Base-by-base conservation (phyloP, 2,888 invertebrate species). In the Caenorhabditis macrosperma region DNA sequence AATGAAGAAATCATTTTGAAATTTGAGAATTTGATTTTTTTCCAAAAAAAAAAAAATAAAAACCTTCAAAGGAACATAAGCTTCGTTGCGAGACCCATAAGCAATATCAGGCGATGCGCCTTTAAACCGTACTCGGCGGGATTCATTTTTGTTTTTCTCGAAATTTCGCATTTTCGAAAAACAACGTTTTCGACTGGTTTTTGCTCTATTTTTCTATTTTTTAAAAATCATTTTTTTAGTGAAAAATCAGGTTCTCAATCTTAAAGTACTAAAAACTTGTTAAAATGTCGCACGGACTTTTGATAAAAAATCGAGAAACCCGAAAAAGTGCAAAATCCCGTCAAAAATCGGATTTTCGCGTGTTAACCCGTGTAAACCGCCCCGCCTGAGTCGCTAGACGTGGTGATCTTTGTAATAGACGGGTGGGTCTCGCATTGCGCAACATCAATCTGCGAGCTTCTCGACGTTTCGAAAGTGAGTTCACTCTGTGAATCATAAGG, bases 51-150 rank as follows among this genome's bases (percentile, higher is more conserved):
- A n/a, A n/a, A 17, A 57, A 57, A 17, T 33, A 33, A 33, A 33
- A 33, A 33, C 33, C 33, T 33, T 33, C n/a, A 59, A 59, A 26
- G 15, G 24, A 38, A 1, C 12, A 26, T 26, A 10, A 5, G 33
- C 33, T 59, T 63, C 61, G 48, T 63, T 17, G 46, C 48, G 50
- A 50, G 50, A 63, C 61, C 35, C 20, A 17, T 9, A 12, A 2
- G 5, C 2, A 15, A 10, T 12, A 2, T n/a, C 1, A 1, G 0
- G 2, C 10, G 17, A 41, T 64, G 52, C 38, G 52, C 64, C 64
- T 64, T 64, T 52, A 52, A 64, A 64, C 52, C 2, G 63, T 63
- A 48, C 2, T 33, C 15, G 6, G 33, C 33, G 6, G 33, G 33
- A n/a, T n/a, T n/a, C n/a, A 52, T 52, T 15, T 0, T n/a, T n/a